Evolutionary conservation across 2,888 invertebrate species (phyloP), one percentile per base, ranked within the genome.

Genomic region (Coremacera marginata): DNA sequence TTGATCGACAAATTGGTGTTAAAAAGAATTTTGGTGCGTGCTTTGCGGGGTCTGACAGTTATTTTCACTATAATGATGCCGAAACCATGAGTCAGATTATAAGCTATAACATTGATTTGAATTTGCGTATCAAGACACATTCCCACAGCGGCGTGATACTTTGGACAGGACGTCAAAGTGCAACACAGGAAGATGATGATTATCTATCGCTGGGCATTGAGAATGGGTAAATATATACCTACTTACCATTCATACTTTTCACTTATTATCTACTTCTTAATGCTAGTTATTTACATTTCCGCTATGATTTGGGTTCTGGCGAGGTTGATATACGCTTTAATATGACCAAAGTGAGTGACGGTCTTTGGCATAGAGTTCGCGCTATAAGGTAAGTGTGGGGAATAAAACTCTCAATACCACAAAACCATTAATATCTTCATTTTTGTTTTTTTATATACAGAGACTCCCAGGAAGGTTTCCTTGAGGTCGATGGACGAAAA

Each of bases 401-500:
- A 9, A 9, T 1, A 19, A 67, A 25, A 57, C 7, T 5, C 14
- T 31, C 63, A 8, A 8, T 5, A n/a, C 5, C 27, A 25, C 25
- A 16, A 34, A 22, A 44, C 2, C 16, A 0, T 34, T 44, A 34
- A 51, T 25, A 68, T 22, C 19, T 68, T 49, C 3, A n/a, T 44
- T 37, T 44, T 2, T 19, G 34, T 2, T 9, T 2, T 19, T 55
- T 2, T 9, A 34, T 63, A 77, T 79, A 37, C 88, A 97, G 97
- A 87, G 95, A 95, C 87, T 93, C 95, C 82, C 95, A 95, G 89
- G 94, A 95, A 82, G 96, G 96, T 9, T 94, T 95, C 34, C 90
- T 98, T 73, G 94, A 95, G 84, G 95, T 98, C n/a, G 98, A 98
- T 89, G 95, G 95, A 65, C 93, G 95, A 73, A 94, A 95, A 72